Base-by-base conservation (phyloP, 30 jellyfish, hydroid and myxozoan genomes). In the Aurelia aurita region DNA sequence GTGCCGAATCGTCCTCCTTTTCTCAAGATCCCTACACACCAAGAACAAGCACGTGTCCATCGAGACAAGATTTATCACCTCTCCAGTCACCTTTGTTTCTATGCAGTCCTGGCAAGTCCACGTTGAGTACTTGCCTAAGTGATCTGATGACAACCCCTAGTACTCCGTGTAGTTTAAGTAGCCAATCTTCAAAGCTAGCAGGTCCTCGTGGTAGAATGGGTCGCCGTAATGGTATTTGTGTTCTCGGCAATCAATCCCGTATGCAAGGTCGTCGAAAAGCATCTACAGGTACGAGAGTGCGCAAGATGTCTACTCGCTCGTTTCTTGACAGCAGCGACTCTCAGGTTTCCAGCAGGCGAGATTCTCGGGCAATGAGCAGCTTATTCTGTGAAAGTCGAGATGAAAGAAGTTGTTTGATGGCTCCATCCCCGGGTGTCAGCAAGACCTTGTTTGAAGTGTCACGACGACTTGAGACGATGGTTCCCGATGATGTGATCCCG, bases 141-240 rank as follows among this genome's bases (percentile, higher is more conserved):
- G 87, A 76, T 49, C 32, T 76, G 15, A 76, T 71, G 72, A 86
- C 89, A 21, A 79, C 86, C 11, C 87, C 90, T 7, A 73, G 90
- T 77, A 86, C 88, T 3, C 87, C 95, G 1, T 44, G 85, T 22
- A 86, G 88, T 34, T 26, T 64, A 69, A 84, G 87, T 51, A 77
- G 83, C 63, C 58, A 74, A 21, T 71, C 97, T 2, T 88, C 97
- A 1, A 79, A 71, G 65, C 74, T 72, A 1, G 88, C 84, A 8
- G 65, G 91, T 31, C 97, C 97, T 12, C 88, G 97, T 18, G 97
- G 97, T 5, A 55, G 97, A 47, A 88, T 79, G 89, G 97, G 97
- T 4, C 86, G 97, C 54, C 80, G 97, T 21, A 88, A 88, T 27
- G 97, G 97, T 69, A 88, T 88, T 2, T 88, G 88, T 55, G 25